Base-by-base conservation (phyloP, 2,888 invertebrate species). In the Uropetala carovei region DNA sequence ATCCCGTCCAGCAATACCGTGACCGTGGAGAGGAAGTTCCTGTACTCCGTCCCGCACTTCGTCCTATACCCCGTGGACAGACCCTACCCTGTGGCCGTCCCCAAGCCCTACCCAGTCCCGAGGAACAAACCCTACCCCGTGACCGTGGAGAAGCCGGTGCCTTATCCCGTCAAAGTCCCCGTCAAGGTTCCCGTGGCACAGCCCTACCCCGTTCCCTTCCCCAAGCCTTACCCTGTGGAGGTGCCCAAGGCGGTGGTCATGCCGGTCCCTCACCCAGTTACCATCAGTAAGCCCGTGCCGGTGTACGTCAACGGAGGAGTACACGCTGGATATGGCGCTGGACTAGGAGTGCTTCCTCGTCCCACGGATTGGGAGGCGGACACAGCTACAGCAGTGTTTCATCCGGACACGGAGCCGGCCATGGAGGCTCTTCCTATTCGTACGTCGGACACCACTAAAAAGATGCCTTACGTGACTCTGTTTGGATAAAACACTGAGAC, bases 71-170 rank as follows among this genome's bases (percentile, higher is more conserved):
- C 86, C 27, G 86, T 86, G 5, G 86, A 86, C 86, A 86, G 60
- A 30, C 86, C 86, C 13, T 86, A 86, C 86, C 57, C 60, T 4
- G 86, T 86, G 14, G 16, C 27, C 30, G 60, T 86, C 59, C 86
- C 86, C 13, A 60, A 86, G 13, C 86, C 86, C 7, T 86, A 86
- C 60, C 86, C 86, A 30, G 86, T 86, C 8, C 86, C 60, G 0
- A 60, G 60, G 18, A 60, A 86, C 59, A 86, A 86, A 27, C 86
- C 86, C 30, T 86, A 86, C 18, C 86, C 86, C 2, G 86, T 86
- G 30, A 86, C 86, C 22, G 86, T 86, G 16, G 86, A 86, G 86
- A 86, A 86, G 27, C 59, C 86, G 13, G 86, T 86, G 16, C 86
- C 86, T 8, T 86, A 86, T 27, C 30, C 60, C 60, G 86, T 86